Evolutionary conservation across 2,113 vertebrate genomes (phyloP).

Genomic region (Mustela nigripes): DNA sequence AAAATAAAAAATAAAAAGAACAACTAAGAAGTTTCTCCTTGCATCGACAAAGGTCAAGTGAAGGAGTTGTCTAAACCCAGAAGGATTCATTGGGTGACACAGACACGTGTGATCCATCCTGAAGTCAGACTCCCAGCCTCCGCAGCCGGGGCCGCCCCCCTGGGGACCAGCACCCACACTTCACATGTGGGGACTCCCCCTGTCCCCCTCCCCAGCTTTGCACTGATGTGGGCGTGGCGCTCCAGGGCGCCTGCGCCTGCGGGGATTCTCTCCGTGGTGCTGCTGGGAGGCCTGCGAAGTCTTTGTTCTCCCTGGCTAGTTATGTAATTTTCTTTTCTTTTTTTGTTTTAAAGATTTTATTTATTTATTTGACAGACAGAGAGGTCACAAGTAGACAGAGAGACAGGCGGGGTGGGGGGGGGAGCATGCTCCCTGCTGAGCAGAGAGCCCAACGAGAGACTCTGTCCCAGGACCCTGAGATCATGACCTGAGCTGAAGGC

Average conservation of each 20-base stretch:
- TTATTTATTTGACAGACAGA: too few species aligned
- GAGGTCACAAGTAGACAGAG: too few species aligned
- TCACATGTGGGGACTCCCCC: not conserved
- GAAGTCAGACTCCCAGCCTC: not conserved
- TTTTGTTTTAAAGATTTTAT: too few species aligned
- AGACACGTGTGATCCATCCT: not conserved
- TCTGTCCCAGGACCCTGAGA: too few species aligned
- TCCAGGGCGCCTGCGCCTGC: not conserved
- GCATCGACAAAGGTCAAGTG: not conserved
- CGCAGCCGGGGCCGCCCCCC: not conserved
- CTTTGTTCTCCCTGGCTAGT: conserved; percentile 68
- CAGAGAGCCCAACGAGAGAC: too few species aligned
- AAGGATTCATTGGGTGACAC: not conserved
- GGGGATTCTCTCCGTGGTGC: not conserved
- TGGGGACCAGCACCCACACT: not conserved
- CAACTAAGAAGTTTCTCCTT: not conserved
- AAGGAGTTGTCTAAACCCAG: not conserved
- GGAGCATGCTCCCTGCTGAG: too few species aligned
- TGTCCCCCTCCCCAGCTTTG: not conserved
- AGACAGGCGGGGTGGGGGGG: too few species aligned
- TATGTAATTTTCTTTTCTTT: conserved; percentile 28
- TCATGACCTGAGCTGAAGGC: too few species aligned
- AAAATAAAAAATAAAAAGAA: not conserved
- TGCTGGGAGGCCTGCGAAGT: conserved; percentile 23
- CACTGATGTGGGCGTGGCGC: not conserved